Base-by-base conservation (phyloP, 2,888 invertebrate genomes). In the Cotesia congregata region DNA sequence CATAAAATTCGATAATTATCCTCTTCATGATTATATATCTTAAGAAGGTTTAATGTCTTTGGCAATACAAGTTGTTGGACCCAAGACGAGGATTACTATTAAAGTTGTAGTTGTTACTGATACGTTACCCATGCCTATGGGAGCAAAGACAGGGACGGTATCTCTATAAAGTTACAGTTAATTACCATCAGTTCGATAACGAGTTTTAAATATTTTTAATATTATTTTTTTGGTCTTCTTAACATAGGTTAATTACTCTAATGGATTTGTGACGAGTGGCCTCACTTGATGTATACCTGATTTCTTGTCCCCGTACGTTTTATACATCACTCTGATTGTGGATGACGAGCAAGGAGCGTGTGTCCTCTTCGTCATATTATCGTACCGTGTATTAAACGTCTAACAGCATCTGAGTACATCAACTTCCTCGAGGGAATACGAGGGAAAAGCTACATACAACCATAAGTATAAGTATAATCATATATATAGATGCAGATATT, bases 211-310 rank as follows among this genome's bases (percentile, higher is more conserved):
- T 73, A 41, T n/a, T 15, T 12, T 64, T 5, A 39, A 17, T n/a
- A 17, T 12, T 30, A n/a, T 39, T 30, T 72, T 40, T 67, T 50
- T 67, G 6, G 17, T 6, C 15, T 39, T 40, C 20, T 65, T 65
- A 30, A 30, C 40, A 50, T 12, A 72, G n/a, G 64, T 73, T 79
- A 80, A 80, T 78, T 80, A 78, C 79, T 79, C 76, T 79, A 79
- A 80, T 80, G 78, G 79, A 78, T 78, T 79, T 78, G 79, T 80
- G 80, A 79, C 79, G 79, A 80, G 80, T 78, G 76, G 76, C 70
- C 60, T 68, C 72, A 61, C 75, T 68, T 38, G 60, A 61, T 50
- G 12, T 50, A 50, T 50, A 72, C 61, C n/a, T 61, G 15, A 38
- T 12, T 60, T 71, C 60, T 30, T 71, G 59, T 30, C 50, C 5